phyloP scores from a whole-genome alignment of 1,140 invertebrate genomes.

The Drosophila quadrilineata region DNA sequence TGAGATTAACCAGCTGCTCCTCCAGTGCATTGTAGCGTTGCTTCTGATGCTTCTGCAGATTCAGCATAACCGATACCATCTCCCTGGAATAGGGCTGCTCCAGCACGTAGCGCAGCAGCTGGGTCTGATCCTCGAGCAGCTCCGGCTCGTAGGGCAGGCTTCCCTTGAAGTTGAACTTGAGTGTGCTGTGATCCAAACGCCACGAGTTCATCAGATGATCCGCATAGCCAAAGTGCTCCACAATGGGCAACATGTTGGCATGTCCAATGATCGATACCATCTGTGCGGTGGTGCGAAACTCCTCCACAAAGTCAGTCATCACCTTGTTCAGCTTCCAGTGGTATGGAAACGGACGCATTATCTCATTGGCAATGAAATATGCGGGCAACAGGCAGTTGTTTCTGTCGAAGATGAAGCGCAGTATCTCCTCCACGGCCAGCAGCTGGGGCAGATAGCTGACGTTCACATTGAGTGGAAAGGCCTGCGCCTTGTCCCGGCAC shows the following conservation, averaged over 20 bases:
- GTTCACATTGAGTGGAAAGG: conserved; percentile 88
- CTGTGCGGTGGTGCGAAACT: conserved; percentile 94
- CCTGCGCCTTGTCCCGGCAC: conserved; percentile 93
- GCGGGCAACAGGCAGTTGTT: conserved; percentile 95
- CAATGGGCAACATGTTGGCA: conserved; percentile 94
- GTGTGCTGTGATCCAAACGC: conserved; percentile 92
- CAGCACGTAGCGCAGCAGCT: conserved; percentile 93
- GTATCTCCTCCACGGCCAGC: conserved; percentile 89
- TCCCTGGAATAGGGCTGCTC: conserved; percentile 97
- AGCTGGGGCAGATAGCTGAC: conserved; percentile 90
- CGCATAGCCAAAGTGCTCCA: conserved; percentile 94
- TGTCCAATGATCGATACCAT: conserved; percentile 97
- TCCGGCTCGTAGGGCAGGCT: conserved; percentile 95
- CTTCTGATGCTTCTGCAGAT: conserved; percentile 91
- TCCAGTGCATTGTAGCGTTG: conserved; percentile 94
- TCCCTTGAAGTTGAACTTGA: conserved; percentile 95
- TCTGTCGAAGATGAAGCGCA: conserved; percentile 95
- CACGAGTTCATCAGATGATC: conserved; percentile 95
- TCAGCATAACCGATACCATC: conserved; percentile 97
- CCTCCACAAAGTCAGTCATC: conserved; percentile 94
- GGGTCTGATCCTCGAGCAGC: conserved; percentile 93
- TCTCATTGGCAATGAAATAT: conserved; percentile 97
- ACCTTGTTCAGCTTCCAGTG: conserved; percentile 95
- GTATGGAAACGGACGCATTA: conserved; percentile 94
- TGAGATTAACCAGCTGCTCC: conserved; percentile 95